Evolutionary conservation across 2,113 vertebrate genomes (phyloP).

Genomic region (Oryzias woworae): DNA sequence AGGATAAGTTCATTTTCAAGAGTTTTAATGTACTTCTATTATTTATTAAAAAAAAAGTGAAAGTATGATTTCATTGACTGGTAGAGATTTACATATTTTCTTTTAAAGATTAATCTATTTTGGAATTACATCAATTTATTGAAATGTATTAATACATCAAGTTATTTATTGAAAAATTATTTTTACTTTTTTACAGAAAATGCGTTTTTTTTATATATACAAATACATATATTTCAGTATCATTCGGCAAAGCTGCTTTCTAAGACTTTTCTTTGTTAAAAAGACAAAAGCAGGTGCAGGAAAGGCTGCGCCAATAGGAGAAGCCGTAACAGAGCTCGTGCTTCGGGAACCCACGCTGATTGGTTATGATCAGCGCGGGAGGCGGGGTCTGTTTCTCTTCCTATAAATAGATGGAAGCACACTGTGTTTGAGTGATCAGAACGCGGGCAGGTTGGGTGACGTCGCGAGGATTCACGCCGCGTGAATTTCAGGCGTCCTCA

Average conservation of each 20-base stretch:
- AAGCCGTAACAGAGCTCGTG: slow-evolving; percentile 7
- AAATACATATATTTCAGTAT: background rate
- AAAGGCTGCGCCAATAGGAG: slow-evolving; percentile 37
- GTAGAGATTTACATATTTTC: too few relatives aligned
- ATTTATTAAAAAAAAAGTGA: too few relatives aligned
- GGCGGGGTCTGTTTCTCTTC: slow-evolving; percentile 6
- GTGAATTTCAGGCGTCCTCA: slow-evolving; percentile 3
- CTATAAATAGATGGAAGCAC: slow-evolving; percentile 57
- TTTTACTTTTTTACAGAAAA: too few relatives aligned
- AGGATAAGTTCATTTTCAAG: too few relatives aligned
- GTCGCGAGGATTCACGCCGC: accelerated
- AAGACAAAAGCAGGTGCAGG: slow-evolving; percentile 80
- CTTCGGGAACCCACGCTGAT: slow-evolving; percentile 5
- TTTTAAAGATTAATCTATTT: too few relatives aligned
- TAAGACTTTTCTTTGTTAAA: slow-evolving; percentile 64
- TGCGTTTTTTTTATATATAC: too few relatives aligned
- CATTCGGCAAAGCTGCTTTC: slow-evolving; percentile 33
- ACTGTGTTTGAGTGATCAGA: background rate
- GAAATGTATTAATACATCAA: too few relatives aligned
- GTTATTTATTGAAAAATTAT: too few relatives aligned
- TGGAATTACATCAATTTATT: too few relatives aligned
- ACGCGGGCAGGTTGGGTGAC: slow-evolving; percentile 3
- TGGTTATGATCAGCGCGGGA: slow-evolving; percentile 6
- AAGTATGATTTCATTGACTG: too few relatives aligned
- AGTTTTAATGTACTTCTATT: too few relatives aligned